Evolutionary conservation across 2,113 vertebrate genomes (phyloP).

Genomic region (Dascyllus trimaculatus): DNA sequence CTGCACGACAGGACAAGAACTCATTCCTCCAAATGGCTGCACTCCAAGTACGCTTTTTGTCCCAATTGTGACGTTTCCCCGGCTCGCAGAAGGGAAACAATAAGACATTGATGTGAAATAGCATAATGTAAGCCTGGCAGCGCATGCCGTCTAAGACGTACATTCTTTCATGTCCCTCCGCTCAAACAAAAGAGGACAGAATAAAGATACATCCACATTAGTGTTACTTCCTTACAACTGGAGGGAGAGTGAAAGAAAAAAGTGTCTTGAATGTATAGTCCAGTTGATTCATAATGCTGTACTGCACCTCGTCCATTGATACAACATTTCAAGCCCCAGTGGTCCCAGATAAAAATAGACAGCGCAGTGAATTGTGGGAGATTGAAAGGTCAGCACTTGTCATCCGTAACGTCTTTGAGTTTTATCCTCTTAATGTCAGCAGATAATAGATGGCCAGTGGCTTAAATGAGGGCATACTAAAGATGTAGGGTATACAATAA

Average conservation of each 20-base stretch:
- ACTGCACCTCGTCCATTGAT: constrained; percentile 75
- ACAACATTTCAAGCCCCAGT: constrained; percentile 77
- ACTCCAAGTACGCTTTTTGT: constrained; percentile 51
- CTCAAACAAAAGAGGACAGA: constrained; percentile 46
- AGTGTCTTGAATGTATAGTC: constrained; percentile 55
- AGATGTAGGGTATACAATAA: constrained; percentile 35
- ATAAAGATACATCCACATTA: constrained; percentile 57
- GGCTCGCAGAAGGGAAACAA: constrained; percentile 19
- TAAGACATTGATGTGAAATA: constrained; percentile 38
- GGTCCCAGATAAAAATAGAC: constrained; percentile 78
- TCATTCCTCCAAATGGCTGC: constrained; percentile 59
- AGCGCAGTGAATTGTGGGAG: constrained; percentile 58
- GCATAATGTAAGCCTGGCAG: constrained; percentile 36
- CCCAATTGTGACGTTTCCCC: constrained; percentile 24
- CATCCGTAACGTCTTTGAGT: constrained; percentile 58
- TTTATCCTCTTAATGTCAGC: constrained; percentile 71
- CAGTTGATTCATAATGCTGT: constrained; percentile 70
- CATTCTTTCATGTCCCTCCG: constrained; percentile 37
- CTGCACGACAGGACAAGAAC: constrained; percentile 31
- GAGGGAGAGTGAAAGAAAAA: constrained; percentile 25
- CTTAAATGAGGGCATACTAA: constrained; percentile 57
- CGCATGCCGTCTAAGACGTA: constrained; percentile 16
- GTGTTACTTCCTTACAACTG: constrained; percentile 33
- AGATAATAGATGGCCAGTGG: constrained; percentile 50
- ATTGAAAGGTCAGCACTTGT: constrained; percentile 78